phyloP scores from a whole-genome alignment of 1,140 invertebrate species.

The Penaeus indicus region DNA sequence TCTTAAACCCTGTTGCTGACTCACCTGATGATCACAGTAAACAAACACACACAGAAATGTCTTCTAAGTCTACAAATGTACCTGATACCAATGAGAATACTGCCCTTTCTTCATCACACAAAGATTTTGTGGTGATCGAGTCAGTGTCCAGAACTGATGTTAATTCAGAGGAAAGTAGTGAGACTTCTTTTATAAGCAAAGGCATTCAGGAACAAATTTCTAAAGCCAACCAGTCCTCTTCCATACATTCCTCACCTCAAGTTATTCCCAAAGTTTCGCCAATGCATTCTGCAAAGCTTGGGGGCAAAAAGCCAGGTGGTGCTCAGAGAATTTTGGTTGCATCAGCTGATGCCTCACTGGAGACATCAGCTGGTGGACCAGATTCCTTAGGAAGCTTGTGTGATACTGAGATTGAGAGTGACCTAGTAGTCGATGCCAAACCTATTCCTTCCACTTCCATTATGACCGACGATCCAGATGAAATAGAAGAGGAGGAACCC shows the following conservation, averaged over 20 bases:
- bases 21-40: constrained; percentile 41
- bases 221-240: constrained; percentile 41
- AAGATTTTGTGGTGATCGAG: constrained; percentile 42
- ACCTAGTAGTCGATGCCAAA: neutral
- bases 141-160: constrained; percentile 30
- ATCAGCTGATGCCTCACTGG: neutral
- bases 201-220: constrained; percentile 50
- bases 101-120: neutral
- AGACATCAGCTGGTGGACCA: neutral
- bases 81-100: constrained; percentile 19
- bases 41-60: constrained; percentile 1
- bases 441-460: constrained; percentile 29
- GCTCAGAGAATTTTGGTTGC: constrained; percentile 40
- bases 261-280: neutral
- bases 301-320: constrained; percentile 49
- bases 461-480: neutral
- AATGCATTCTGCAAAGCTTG: constrained; percentile 18
- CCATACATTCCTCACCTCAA: neutral
- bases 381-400: constrained; percentile 4
- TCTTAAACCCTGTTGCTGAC: neutral
- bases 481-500: constrained; percentile 19
- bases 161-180: constrained; percentile 15
- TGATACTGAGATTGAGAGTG: neutral
- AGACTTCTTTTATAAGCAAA: constrained; percentile 55
- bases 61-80: constrained; percentile 5